Evolutionary conservation across 2,888 invertebrate species (phyloP), one percentile per base, ranked within the genome.

Genomic region (Pilophorus perplexus): DNA sequence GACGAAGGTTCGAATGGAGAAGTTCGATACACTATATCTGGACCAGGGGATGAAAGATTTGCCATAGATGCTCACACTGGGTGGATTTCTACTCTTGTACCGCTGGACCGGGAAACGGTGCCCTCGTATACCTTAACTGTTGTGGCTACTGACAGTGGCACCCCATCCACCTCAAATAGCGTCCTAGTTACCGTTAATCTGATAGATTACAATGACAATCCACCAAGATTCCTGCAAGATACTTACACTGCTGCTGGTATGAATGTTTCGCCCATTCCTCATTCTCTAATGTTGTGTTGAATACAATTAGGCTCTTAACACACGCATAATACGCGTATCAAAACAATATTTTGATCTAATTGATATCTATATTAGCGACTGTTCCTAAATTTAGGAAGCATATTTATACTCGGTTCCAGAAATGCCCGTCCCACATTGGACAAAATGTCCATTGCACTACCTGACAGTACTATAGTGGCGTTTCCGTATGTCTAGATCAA

Each of bases 131-230:
- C 87, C 72, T 84, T 95, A 72, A 84, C 88, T 76, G 84, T 93
- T 67, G 81, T 86, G 28, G 93, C 90, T 0, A 81, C 84, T 6
- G 93, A 94, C 78, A 88, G 85, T 74, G 91, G 89, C 25, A 82
- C 82, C 73, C 84, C 85, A 16, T 83, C 85, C 66, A 81, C 82
- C 69, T 82, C 83, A 54, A 83, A 90, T 25, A 83, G 89, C 72
- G 88, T 89, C 12, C 84, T 86, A 54, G 86, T 96, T 0, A 82
- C 88, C 48, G 84, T 97, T 64, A 84, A 86, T 65, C 80, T 97
- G 8, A 83, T 86, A 69, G 96, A 97, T 79, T 90, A 89, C 78
- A 96, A 97, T 78, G 97, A 97, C 78, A 92, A 92, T 76, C 85
- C 93, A 25, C 91, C 93, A 0, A 77, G 79, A 16, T 94, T 95